Percentiles rank a stretch among this genome's conserved stretches.
phyloP scores from a whole-genome alignment of 2,797 vertebrate species.

The Sylvia borin region DNA sequence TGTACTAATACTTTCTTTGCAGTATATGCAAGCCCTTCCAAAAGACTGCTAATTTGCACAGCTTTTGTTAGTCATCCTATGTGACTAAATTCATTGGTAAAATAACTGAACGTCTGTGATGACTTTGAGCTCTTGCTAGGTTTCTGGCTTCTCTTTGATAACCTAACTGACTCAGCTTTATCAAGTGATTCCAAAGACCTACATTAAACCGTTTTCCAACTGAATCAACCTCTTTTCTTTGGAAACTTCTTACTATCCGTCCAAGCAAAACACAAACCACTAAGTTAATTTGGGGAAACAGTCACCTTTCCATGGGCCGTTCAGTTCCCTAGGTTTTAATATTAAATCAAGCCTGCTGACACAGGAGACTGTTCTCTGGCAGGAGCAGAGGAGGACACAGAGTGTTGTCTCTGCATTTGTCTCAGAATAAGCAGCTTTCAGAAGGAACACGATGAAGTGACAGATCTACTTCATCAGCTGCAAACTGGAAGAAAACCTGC shows the following conservation, averaged over 20 bases:
- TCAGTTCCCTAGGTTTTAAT: not conserved
- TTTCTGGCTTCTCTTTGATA: conserved; percentile 47
- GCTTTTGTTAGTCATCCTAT: not conserved
- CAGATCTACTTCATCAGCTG: not conserved
- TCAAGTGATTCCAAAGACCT: conserved; percentile 40
- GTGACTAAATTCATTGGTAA: not conserved
- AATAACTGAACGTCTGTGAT: not conserved
- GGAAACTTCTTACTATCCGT: not conserved
- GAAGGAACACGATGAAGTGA: not conserved
- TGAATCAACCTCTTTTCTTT: not conserved
- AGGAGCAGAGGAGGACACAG: not conserved
- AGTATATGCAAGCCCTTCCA: not conserved
- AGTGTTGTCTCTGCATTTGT: not conserved
- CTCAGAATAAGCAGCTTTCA: not conserved
- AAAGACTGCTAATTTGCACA: not conserved
- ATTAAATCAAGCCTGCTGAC: not conserved
- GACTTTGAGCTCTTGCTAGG: not conserved
- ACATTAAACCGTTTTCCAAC: conserved; percentile 1
- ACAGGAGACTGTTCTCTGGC: not conserved
- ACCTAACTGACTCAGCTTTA: conserved; percentile 52
- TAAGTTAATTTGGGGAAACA: not conserved
- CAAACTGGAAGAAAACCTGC: not conserved
- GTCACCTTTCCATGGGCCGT: not conserved
- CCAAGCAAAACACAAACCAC: not conserved
- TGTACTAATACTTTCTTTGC: not conserved